Evolutionary conservation across 2,888 invertebrate species (phyloP), one percentile per base, ranked within the genome.

Genomic region (Prosopocoilus inquinatus): DNA sequence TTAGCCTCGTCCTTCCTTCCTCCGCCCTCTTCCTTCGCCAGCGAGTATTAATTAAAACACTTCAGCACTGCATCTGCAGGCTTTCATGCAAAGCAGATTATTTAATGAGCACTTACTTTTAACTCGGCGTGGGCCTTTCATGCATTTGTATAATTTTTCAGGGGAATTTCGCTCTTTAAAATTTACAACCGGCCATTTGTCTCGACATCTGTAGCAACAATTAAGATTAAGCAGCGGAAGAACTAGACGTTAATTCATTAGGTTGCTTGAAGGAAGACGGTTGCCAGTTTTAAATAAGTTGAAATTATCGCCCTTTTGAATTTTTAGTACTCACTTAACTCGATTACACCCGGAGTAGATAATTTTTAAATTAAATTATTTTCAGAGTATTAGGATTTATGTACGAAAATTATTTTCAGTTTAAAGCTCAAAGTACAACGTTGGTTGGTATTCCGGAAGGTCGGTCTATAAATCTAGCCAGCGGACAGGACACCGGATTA

Each of bases 401-500:
- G 20, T 2, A 20, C 20, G 20, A 20, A 20, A 20, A 20, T 20
- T 20, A 20, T 20, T 20, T 20, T 20, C 20, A 20, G 20, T 20
- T 20, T 20, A 20, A 20, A 20, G 20, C 20, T 20, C 20, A 20
- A 20, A 20, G 20, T 20, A 20, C 20, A 4, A 20, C 3, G 20
- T 20, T 4, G 20, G 20, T 20, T 20, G 20, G 61, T 63, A 64
- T 63, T 63, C 64, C 47, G 53, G 41, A 43, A 51, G 57, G 45
- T 46, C 34, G 48, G 11, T 44, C 62, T 48, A 63, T 64, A 64
- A 63, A 64, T 64, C 57, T 62, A 60, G n/a, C 50, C 53, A 39
- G 62, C 38, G 59, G 63, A 61, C 59, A 57, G 60, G 57, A 55
- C 55, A 60, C 61, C 56, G 61, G 62, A 59, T 64, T 62, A 63